Evolutionary conservation across 1,140 invertebrate species (phyloP).

Genomic region (Trachymyrmex cornetzi): DNA sequence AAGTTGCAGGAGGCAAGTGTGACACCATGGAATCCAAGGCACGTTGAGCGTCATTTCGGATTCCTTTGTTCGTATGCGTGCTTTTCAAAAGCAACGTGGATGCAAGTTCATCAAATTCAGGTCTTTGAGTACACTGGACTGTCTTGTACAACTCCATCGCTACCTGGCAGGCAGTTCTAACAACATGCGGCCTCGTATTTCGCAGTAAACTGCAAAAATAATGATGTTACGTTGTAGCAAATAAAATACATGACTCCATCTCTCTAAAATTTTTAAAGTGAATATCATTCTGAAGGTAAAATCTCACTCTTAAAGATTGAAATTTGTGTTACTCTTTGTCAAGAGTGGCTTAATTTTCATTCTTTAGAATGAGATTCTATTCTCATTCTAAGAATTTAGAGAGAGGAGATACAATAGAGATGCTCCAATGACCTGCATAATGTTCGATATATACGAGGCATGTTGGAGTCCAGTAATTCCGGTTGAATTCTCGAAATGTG

Average conservation of each 20-base stretch:
- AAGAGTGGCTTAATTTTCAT: no score
- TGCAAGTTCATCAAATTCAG: slow-evolving; percentile 71
- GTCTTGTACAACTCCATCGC: slow-evolving; percentile 68
- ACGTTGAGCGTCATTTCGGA: slow-evolving; percentile 63
- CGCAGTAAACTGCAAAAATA: slow-evolving; percentile 57
- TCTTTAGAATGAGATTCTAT: no score
- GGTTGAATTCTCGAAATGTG: slow-evolving; percentile 68
- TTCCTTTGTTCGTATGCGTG: slow-evolving; percentile 63
- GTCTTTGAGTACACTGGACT: slow-evolving; percentile 66
- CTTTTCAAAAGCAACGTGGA: slow-evolving; percentile 66
- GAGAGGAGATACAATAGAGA: neutral
- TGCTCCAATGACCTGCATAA: slow-evolving; percentile 63
- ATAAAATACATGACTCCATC: neutral
- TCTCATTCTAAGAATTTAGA: no score
- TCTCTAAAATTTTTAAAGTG: no score
- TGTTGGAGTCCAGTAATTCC: slow-evolving; percentile 69
- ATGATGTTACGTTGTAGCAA: neutral
- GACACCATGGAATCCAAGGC: slow-evolving; percentile 69
- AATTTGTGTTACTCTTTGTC: no score
- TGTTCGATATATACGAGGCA: slow-evolving; percentile 70
- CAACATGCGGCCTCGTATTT: slow-evolving; percentile 67
- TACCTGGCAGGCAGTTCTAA: slow-evolving; percentile 67
- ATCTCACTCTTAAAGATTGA: no score
- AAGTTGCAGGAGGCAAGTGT: slow-evolving; percentile 58
- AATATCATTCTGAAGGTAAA: neutral